Conservation (phyloP, 1,140 invertebrate species). For the Drosophila sp. region DNA sequence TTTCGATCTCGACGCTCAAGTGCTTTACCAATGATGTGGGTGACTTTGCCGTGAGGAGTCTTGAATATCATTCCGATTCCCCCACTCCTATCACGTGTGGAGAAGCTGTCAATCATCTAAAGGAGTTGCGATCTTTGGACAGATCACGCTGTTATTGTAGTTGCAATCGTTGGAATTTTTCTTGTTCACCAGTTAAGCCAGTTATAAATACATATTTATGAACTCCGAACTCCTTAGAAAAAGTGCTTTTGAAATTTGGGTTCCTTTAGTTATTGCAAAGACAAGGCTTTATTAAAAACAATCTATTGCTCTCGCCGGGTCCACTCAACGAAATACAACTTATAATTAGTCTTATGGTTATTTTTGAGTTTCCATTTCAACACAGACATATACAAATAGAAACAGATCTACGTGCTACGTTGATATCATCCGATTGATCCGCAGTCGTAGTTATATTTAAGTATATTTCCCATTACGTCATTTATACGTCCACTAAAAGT, state of each 20-base stretch:
- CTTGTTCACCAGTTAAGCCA: conserved; percentile 69
- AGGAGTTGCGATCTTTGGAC: neutral
- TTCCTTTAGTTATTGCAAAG: conserved; percentile 56
- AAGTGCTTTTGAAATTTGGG: conserved; percentile 3
- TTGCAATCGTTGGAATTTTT: conserved; percentile 67
- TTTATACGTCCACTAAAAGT: conserved; percentile 90
- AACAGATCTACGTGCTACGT: conserved; percentile 32
- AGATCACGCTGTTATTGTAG: conserved; percentile 1
- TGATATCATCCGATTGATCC: conserved; percentile 8
- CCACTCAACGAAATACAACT: conserved; percentile 55
- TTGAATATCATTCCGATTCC: conserved; percentile 82
- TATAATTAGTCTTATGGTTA: conserved; percentile 74
- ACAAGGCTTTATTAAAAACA: conserved; percentile 64
- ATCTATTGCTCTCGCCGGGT: conserved; percentile 66
- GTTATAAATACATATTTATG: conserved; percentile 15
- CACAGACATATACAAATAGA: conserved; percentile 40
- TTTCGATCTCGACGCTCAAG: conserved; percentile 80
- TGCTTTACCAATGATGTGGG: conserved; percentile 78
- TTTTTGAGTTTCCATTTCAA: conserved; percentile 52
- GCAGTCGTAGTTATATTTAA: conserved; percentile 3
- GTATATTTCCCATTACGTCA: conserved; percentile 5
- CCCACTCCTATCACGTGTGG: conserved; percentile 72
- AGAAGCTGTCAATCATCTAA: conserved; percentile 79
- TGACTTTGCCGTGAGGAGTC: conserved; percentile 73
- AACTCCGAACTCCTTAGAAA: neutral